A percentile compares a stretch with the other conserved stretches of the same genome.
Conservation (phyloP, 1,140 invertebrate species). For the Heliconius hermathena region DNA sequence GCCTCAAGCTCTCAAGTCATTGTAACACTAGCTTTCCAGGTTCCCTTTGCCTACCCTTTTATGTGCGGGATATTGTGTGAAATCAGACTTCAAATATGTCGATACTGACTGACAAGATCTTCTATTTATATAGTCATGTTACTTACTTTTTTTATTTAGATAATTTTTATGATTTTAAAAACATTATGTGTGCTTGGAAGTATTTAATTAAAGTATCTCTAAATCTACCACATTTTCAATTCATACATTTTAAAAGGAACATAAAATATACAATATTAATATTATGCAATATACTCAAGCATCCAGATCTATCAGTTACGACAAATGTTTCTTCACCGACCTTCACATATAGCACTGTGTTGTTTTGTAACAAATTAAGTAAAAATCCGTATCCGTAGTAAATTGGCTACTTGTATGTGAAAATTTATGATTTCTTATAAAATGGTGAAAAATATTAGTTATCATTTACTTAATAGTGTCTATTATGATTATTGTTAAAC, state of each 20-base stretch:
- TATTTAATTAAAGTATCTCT: neutral
- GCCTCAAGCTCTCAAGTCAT: too few species aligned
- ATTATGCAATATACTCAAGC: neutral
- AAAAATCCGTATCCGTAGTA: neutral
- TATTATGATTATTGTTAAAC: too few species aligned
- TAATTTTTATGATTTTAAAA: too few species aligned
- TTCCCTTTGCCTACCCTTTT: too few species aligned
- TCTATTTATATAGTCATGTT: too few species aligned
- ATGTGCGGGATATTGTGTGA: too few species aligned
- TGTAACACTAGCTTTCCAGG: too few species aligned
- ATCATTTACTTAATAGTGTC: too few species aligned
- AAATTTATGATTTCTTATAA: neutral
- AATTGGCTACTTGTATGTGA: neutral
- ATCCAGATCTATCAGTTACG: constrained; percentile 18
- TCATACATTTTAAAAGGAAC: neutral
- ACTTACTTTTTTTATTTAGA: too few species aligned
- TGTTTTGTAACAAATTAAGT: constrained; percentile 28
- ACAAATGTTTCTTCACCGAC: constrained; percentile 18
- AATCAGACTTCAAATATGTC: too few species aligned
- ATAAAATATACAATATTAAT: neutral
- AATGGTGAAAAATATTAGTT: neutral
- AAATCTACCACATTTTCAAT: neutral
- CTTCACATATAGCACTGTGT: constrained; percentile 21
- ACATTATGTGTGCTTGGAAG: too few species aligned
- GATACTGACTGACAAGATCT: too few species aligned